phyloP scores from a whole-genome alignment of 2,888 invertebrate genomes.

The Athalia circularis region DNA sequence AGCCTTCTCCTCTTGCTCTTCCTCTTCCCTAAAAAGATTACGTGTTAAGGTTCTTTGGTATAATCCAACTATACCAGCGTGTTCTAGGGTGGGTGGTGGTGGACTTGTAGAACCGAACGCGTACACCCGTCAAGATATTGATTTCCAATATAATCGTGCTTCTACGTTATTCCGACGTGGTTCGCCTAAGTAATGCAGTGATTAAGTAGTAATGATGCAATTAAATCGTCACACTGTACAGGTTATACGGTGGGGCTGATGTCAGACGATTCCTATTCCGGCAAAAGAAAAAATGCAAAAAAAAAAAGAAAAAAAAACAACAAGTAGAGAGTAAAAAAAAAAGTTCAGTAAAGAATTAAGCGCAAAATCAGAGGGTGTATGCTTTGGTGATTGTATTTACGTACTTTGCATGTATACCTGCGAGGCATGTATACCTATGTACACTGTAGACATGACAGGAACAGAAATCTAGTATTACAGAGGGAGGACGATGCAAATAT shows the following conservation, averaged over 20 bases:
- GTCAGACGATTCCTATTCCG: neutral
- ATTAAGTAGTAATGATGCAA: constrained; percentile 38
- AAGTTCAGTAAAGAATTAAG: neutral
- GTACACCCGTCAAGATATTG: constrained; percentile 32
- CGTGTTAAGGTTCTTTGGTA: constrained; percentile 24
- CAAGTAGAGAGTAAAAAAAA: neutral
- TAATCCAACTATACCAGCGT: constrained; percentile 31
- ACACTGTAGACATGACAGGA: neutral
- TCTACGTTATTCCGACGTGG: constrained; percentile 30
- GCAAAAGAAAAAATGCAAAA: neutral
- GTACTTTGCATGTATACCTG: neutral
- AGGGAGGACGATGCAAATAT: constrained; percentile 22
- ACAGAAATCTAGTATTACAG: neutral
- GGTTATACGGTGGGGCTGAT: neutral
- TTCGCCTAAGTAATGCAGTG: constrained; percentile 38
- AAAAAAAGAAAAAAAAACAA: neutral
- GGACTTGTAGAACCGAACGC: neutral
- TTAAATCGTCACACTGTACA: constrained; percentile 35
- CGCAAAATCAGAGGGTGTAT: too few species aligned
- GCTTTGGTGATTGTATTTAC: too few species aligned
- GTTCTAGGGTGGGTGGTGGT: neutral
- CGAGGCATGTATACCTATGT: neutral
- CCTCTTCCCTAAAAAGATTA: constrained; percentile 21
- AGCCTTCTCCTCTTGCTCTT: constrained; percentile 9
- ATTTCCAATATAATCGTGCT: constrained; percentile 40